Percentiles rank a stretch among this genome's conserved stretches.
These are phyloP conservation scores for Gallinago paraguaiae DNA, from an alignment of 2,113 vertebrate genomes.

Conservation along the genomic window DNA sequence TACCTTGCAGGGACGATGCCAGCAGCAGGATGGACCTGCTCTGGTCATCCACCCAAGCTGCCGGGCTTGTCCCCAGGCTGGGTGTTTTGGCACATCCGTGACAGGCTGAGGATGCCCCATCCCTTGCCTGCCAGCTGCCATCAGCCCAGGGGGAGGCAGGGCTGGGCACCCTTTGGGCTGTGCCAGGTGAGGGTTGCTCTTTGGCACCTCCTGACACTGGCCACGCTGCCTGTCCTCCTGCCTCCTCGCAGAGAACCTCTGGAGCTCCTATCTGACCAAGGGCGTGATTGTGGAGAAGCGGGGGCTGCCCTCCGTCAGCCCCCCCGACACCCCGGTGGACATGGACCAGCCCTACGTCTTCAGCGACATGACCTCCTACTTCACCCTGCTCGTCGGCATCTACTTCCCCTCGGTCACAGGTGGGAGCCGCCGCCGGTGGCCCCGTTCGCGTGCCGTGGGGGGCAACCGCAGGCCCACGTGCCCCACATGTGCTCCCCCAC, in stretches of 20 bases:
- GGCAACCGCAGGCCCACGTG: not conserved
- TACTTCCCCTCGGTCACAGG: constrained; percentile 99
- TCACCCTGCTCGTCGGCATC: constrained; percentile 95
- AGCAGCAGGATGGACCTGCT: not conserved
- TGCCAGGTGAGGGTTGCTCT: accelerated
- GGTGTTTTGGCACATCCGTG: not conserved
- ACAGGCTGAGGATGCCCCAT: not conserved
- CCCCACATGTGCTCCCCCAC: not conserved
- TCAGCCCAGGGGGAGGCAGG: not conserved
- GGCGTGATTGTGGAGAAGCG: constrained; percentile 84
- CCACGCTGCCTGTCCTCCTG: not conserved
- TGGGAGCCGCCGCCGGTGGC: constrained; percentile 24
- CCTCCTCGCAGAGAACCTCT: constrained; percentile 86
- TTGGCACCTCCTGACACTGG: not conserved
- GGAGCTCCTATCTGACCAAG: constrained; percentile 90
- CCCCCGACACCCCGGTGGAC: constrained; percentile 72
- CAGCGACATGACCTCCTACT: constrained; percentile 95
- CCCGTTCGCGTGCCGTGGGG: not conserved
- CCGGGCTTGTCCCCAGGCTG: accelerated
- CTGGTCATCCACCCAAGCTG: not conserved
- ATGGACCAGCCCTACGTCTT: constrained; percentile 91
- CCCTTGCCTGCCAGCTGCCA: not conserved
- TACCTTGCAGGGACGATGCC: not conserved
- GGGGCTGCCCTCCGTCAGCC: constrained; percentile 68
- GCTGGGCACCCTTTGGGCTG: not conserved